A percentile compares a stretch with the other conserved stretches of the same genome.
phyloP scores from a whole-genome alignment of 2,797 vertebrate genomes.

The Bradypodion pumilum region DNA sequence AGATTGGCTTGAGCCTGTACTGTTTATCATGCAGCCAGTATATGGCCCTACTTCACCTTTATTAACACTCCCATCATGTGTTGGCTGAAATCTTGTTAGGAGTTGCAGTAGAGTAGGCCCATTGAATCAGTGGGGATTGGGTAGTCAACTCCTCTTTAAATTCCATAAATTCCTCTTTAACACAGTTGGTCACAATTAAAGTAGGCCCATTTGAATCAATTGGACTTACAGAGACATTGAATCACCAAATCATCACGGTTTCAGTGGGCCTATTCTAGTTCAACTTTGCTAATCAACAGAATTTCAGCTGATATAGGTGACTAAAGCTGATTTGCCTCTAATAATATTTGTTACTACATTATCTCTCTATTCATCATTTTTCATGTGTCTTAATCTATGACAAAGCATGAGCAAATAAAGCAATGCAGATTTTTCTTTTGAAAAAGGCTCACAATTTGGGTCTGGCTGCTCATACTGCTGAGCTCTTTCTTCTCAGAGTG shows the following conservation, averaged over 20 bases:
- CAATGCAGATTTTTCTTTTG: neutral
- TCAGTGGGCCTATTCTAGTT: too few relatives aligned
- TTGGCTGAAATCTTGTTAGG: too few relatives aligned
- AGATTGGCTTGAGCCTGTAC: neutral
- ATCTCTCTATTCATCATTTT: neutral
- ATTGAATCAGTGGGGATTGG: too few relatives aligned
- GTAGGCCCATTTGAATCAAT: too few relatives aligned
- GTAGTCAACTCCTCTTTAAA: too few relatives aligned
- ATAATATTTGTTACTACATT: neutral
- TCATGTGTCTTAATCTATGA: neutral
- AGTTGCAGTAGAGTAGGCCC: too few relatives aligned
- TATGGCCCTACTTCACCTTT: neutral
- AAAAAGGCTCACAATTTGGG: neutral
- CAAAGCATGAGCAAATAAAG: neutral
- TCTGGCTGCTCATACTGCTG: neutral
- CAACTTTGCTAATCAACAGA: too few relatives aligned
- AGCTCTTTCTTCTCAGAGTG: neutral
- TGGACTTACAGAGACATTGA: too few relatives aligned
- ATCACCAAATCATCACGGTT: too few relatives aligned
- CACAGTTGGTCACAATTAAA: too few relatives aligned
- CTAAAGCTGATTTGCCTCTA: neutral
- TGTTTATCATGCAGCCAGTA: neutral
- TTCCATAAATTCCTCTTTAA: too few relatives aligned
- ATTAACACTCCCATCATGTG: neutral
- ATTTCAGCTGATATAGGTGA: too few relatives aligned